These are phyloP conservation scores for Enteromius treurensis DNA, from an alignment of 2,797 vertebrate genomes.

Conservation along the genomic window DNA sequence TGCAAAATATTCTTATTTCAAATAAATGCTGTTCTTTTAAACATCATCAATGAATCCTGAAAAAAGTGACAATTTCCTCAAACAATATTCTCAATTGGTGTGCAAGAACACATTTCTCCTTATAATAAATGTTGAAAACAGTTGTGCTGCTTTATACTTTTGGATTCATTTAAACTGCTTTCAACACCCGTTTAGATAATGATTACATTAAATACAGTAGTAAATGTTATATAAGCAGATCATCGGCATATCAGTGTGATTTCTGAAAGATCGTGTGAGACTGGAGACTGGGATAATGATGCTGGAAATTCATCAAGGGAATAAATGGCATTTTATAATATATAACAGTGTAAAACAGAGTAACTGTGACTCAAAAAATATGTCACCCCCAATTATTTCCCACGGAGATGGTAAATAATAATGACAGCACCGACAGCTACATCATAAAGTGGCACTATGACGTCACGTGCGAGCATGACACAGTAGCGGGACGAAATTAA, in stretches of 20 bases:
- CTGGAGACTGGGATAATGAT: neutral
- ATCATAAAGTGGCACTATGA: neutral
- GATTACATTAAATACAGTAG: neutral
- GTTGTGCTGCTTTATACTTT: neutral
- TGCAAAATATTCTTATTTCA: neutral
- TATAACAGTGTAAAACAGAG: neutral
- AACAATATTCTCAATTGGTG: neutral
- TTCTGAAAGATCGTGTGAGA: neutral
- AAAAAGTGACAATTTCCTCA: neutral
- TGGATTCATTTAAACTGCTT: neutral
- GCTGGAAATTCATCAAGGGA: neutral
- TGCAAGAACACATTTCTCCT: neutral
- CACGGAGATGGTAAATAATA: neutral
- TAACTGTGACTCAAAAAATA: neutral
- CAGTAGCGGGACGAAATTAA: conserved; percentile 22
- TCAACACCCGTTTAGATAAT: too few species aligned
- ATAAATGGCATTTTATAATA: neutral
- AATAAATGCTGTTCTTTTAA: neutral
- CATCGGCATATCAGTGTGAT: neutral
- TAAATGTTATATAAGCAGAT: neutral
- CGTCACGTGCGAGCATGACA: neutral
- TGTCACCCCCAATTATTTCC: neutral
- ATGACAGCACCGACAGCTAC: neutral
- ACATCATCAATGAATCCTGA: too few species aligned
- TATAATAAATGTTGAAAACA: neutral